Evolutionary conservation across 2,888 invertebrate genomes (phyloP), one percentile per base, ranked within the genome.

Genomic region (Platypus cylindrus): DNA sequence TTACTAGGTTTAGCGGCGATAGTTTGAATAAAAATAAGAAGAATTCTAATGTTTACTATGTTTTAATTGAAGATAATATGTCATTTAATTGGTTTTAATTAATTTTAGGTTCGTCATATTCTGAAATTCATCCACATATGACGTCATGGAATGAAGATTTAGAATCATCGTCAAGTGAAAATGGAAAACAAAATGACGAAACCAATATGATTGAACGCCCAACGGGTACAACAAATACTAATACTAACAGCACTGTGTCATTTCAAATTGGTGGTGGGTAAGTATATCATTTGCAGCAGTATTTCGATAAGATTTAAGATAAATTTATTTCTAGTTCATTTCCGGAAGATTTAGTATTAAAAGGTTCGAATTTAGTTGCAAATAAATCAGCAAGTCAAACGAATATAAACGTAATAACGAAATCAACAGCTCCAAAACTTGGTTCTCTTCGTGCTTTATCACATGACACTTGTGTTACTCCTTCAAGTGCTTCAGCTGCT

Each of bases 121-220:
- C 49, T 37, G 56, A 57, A 26, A 37, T 38, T 35, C 48, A 44
- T 11, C 43, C 43, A n/a, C 37, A 40, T 26, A 29, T 33, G 17
- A 37, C 36, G 34, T 23, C 38, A 12, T 41, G 37, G 2, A 45
- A 48, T 44, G 66, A 64, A 50, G 69, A 70, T 42, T 66, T 66
- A 4, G 70, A 70, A 48, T 71, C 71, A 1, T 71, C 70, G 14
- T 67, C 67, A 44, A 70, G 70, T 45, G 70, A 71, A 44, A 63
- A 65, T 8, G 70, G 70, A 32, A 67, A 66, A 49, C 66, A 65
- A 30, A n/a, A n/a, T n/a, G 64, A 64, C 38, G 62, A 61, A 20
- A 52, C 51, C 20, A 39, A 43, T 27, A 43, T 44, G 17, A 41
- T 38, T 25, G 40, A 46, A n/a, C 41, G 34, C 23, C 16, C 43